Percentiles rank a stretch among this genome's conserved stretches.
phyloP scores from a whole-genome alignment of 2,888 invertebrate species.

The Rhyacophila evoluta region DNA sequence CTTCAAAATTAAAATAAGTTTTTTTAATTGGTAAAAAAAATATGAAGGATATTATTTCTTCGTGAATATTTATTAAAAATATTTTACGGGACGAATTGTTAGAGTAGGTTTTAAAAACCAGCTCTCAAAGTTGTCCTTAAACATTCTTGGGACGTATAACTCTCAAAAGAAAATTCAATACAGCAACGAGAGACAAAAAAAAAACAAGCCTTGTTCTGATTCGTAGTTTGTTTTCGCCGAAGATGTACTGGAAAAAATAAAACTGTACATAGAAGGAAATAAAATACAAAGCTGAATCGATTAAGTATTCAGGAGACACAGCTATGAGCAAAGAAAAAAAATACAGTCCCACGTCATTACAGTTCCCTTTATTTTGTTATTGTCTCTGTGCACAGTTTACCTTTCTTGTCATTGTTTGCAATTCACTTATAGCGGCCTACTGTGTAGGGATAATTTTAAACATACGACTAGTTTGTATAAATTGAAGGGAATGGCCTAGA shows the following conservation, averaged over 20 bases:
- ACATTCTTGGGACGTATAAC: conserved; percentile 54
- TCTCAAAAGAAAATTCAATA: conserved; percentile 55
- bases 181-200: conserved; percentile 43
- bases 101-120: neutral
- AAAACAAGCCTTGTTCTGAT: conserved; percentile 39
- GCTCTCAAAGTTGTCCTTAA: conserved; percentile 50
- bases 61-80: too few relatives aligned
- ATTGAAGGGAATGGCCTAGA: neutral
- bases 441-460: neutral
- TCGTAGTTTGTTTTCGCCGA: conserved; percentile 51
- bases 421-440: conserved; percentile 41
- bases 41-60: too few relatives aligned
- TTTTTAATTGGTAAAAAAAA: too few relatives aligned
- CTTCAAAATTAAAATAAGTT: too few relatives aligned
- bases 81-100: neutral
- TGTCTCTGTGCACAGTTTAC: conserved; percentile 36
- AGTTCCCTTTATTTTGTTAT: conserved; percentile 44
- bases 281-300: conserved; percentile 46
- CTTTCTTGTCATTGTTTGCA: conserved; percentile 6
- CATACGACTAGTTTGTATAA: neutral
- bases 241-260: conserved; percentile 48
- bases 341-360: conserved; percentile 51
- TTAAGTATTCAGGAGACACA: conserved; percentile 53
- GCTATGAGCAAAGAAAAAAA: conserved; percentile 46
- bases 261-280: conserved; percentile 35